These are phyloP conservation scores for Enteromius unitaeniatus DNA, from an alignment of 2,797 vertebrate genomes.

Conservation along the genomic window DNA sequence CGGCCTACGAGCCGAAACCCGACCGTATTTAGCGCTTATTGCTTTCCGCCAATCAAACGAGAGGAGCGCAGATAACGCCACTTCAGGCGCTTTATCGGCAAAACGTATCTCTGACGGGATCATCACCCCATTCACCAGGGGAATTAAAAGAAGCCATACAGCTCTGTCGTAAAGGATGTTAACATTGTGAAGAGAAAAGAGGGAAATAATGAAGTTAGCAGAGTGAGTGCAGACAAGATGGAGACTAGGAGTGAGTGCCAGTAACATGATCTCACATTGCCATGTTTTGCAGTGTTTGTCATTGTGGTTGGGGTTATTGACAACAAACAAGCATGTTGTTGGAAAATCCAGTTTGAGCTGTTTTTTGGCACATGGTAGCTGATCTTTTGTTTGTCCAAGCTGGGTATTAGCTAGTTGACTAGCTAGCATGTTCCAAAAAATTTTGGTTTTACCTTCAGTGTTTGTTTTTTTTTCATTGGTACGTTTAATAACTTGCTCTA, in stretches of 20 bases:
- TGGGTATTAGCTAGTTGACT: neutral
- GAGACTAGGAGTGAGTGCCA: neutral
- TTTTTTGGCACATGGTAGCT: neutral
- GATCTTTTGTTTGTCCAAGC: neutral
- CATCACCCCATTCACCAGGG: conserved; percentile 20
- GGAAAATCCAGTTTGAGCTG: conserved; percentile 2
- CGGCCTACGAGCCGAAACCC: conserved; percentile 13
- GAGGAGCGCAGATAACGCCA: conserved; percentile 60
- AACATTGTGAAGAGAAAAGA: conserved; percentile 26
- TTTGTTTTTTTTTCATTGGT: neutral
- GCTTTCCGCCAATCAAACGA: conserved; percentile 52
- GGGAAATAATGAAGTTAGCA: conserved; percentile 58
- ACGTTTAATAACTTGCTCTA: conserved; percentile 5
- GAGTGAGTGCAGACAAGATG: conserved; percentile 43
- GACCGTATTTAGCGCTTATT: conserved; percentile 60
- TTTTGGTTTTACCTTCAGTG: neutral
- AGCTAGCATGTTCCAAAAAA: neutral
- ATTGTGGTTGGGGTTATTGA: neutral
- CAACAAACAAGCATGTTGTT: neutral
- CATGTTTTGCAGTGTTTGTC: neutral
- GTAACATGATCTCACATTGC: neutral
- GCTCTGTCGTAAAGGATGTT: conserved; percentile 35
- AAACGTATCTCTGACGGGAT: conserved; percentile 45
- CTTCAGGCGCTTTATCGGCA: conserved; percentile 58
- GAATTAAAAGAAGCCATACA: conserved; percentile 51